Base-by-base conservation (phyloP, 2,797 vertebrate genomes). In the Glossophaga mutica region DNA sequence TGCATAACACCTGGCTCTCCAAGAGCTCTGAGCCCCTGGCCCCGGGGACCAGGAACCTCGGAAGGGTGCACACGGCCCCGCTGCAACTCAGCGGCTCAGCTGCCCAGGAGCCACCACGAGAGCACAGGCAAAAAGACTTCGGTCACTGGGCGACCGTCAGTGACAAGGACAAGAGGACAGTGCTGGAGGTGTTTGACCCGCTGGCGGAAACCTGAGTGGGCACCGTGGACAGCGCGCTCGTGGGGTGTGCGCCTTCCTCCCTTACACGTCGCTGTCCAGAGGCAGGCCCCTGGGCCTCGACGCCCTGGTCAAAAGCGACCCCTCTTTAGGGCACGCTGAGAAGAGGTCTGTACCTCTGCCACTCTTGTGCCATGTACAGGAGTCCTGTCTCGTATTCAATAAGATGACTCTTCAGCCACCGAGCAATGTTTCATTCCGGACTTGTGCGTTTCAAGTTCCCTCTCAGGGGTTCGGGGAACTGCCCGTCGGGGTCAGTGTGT, bases 81-180 rank as follows among this genome's bases (percentile, higher is more conserved):
- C 57, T 0, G 2, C 92, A 77, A 26, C n/a, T 10, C 50, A 9
- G 34, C 0, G 9, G 50, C 34, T 59, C 90, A 0, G 18, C 87
- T 1, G 22, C 70, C 3, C 3, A 9, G 52, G 79, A 77, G 42
- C 90, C 52, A 2, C 68, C 68, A 0, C 14, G 5, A 2, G 95
- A 76, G 78, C 65, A 0, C 18, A 24, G 24, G 26, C 95, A 19
- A 9, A 95, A 87, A 78, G 96, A 95, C 96, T 95, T 97, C 4
- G 95, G 94, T 68, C 97, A 89, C 96, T 98, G 98, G 98, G 93
- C 97, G 77, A 92, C 97, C 0, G 76, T 98, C 65, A 94, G 97
- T 26, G 98, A 98, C 0, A 92, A 98, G 91, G 98, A 98, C 76
- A 91, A 74, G 37, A 85, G 90, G 18, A 95, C 73, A 0, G 82